Percentiles rank a stretch among this genome's conserved stretches.
Conservation (phyloP, 2,888 invertebrate genomes). For the Pardosa pseudoannulata region DNA sequence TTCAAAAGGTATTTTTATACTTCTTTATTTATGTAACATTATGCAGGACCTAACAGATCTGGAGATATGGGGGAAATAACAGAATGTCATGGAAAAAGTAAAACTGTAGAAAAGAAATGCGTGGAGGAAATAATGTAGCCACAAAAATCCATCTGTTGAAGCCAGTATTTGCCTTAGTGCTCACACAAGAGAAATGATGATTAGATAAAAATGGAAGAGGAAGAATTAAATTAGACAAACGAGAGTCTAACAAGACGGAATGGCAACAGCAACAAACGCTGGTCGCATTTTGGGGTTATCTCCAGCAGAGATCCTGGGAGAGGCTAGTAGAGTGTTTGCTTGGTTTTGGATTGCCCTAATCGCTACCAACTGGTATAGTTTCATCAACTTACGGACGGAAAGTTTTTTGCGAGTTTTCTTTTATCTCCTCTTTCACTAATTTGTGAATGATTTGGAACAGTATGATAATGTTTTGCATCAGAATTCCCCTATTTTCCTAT, state of each 20-base stretch:
- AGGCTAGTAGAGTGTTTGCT: too few relatives aligned
- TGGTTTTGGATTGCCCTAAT: too few relatives aligned
- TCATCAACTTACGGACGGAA: neutral
- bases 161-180: neutral
- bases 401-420: neutral
- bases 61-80: too few relatives aligned
- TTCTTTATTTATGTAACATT: too few relatives aligned
- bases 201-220: slow-evolving; percentile 4
- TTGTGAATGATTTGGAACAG: neutral
- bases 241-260: neutral
- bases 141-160: neutral
- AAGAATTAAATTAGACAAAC: slow-evolving; percentile 1
- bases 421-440: neutral
- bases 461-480: neutral
- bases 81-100: too few relatives aligned
- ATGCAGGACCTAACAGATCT: too few relatives aligned
- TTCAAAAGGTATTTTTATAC: too few relatives aligned
- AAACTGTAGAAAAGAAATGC: too few relatives aligned
- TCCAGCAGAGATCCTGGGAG: neutral
- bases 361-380: neutral
- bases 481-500: neutral
- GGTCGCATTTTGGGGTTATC: neutral
- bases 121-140: too few relatives aligned
- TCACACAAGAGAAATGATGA: slow-evolving; percentile 1
- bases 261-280: neutral